These are phyloP conservation scores for Shinisaurus crocodilurus DNA, from an alignment of 2,113 vertebrate genomes.

Conservation along the genomic window DNA sequence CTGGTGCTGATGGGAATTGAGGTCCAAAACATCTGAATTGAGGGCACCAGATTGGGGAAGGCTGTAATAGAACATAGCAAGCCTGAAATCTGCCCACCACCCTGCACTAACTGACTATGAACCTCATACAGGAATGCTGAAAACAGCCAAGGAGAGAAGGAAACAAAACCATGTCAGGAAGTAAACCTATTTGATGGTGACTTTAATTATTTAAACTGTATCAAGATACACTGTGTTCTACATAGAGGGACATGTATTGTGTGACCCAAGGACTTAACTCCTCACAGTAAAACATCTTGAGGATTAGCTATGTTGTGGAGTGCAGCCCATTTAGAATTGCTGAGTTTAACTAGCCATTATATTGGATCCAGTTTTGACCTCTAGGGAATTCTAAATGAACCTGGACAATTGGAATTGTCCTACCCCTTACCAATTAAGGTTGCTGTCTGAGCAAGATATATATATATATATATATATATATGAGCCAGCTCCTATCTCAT, in stretches of 20 bases:
- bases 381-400: not conserved
- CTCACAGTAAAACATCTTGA: not conserved
- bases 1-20: too few relatives aligned
- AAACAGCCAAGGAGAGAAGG: too few relatives aligned
- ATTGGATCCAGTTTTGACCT: not conserved
- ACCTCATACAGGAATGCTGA: not conserved
- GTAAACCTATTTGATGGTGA: not conserved
- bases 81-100: too few relatives aligned
- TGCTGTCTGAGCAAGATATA: not conserved
- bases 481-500: not conserved
- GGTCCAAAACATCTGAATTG: too few relatives aligned
- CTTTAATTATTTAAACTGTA: slow-evolving; percentile 29
- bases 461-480: not conserved
- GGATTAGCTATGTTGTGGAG: not conserved
- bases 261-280: not conserved
- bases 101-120: not conserved
- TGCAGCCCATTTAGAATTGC: not conserved
- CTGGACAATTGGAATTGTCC: not conserved
- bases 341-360: not conserved
- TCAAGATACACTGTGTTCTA: slow-evolving; percentile 7
- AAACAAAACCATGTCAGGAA: not conserved
- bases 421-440: not conserved
- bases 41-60: too few relatives aligned
- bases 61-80: too few relatives aligned
- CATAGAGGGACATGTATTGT: not conserved